A percentile compares a stretch with the other conserved stretches of the same genome.
Conservation (phyloP, 2,888 invertebrate species). For the Malthinus flaveolus region DNA sequence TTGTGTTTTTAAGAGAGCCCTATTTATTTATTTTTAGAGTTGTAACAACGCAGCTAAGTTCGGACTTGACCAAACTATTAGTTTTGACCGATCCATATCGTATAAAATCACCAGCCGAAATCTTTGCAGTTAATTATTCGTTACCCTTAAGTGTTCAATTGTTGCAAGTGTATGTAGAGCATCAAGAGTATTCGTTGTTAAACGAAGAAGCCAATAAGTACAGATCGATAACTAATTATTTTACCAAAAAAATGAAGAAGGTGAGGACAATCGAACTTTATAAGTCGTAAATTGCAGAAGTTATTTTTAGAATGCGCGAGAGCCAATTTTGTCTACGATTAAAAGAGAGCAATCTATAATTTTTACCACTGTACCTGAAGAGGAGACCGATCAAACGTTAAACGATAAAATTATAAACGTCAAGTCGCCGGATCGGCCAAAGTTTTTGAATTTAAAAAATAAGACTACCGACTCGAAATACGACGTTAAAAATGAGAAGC, state of each 20-base stretch:
- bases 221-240: constrained; percentile 49
- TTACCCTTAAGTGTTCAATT: constrained; percentile 82
- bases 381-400: constrained; percentile 56
- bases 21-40: constrained; percentile 61
- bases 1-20: not conserved
- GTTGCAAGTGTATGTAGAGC: constrained; percentile 73
- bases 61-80: constrained; percentile 75
- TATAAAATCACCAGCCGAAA: constrained; percentile 80
- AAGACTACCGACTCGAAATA: constrained; percentile 44
- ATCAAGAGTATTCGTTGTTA: constrained; percentile 62
- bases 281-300: not conserved
- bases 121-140: constrained; percentile 66
- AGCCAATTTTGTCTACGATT: constrained; percentile 62
- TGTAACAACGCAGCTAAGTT: constrained; percentile 76
- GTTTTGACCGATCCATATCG: constrained; percentile 82
- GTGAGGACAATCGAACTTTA: constrained; percentile 25
- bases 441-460: constrained; percentile 50
- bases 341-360: constrained; percentile 79
- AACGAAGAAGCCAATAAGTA: constrained; percentile 54
- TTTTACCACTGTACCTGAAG: constrained; percentile 83
- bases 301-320: constrained; percentile 46
- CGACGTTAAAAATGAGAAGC: constrained; percentile 30
- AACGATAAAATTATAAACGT: constrained; percentile 33
- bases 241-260: constrained; percentile 38
- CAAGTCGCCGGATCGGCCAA: constrained; percentile 46